Conservation (phyloP, 1,140 invertebrate species). For the Platyura marginata region DNA sequence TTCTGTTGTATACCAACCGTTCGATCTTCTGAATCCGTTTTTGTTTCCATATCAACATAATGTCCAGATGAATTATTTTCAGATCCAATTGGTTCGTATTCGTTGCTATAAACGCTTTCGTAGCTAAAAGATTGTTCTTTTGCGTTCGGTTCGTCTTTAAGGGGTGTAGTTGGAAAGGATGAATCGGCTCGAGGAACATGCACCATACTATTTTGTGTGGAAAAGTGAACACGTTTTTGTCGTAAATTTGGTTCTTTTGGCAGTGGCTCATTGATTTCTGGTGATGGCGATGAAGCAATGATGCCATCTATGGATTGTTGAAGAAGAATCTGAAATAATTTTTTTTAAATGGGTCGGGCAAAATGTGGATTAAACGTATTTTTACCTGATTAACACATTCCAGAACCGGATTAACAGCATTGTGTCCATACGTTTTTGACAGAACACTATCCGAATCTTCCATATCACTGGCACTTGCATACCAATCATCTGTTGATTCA, state of each 20-base stretch:
- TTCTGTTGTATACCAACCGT: too few species aligned
- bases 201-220: conserved; percentile 23
- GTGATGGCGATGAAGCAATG: conserved; percentile 5
- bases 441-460: conserved; percentile 31
- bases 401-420: conserved; percentile 41
- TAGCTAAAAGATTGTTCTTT: conserved; percentile 11
- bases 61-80: conserved; percentile 18
- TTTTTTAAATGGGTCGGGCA: too few species aligned
- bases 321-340: conserved; percentile 13
- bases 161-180: conserved; percentile 5
- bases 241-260: conserved; percentile 8
- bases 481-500: conserved; percentile 39
- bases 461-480: conserved; percentile 35
- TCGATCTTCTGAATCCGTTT: conserved; percentile 1
- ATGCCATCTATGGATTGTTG: conserved; percentile 21
- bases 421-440: conserved; percentile 19
- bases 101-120: conserved; percentile 31
- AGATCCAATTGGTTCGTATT: conserved; percentile 30
- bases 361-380: too few species aligned
- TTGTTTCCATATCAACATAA: conserved; percentile 28
- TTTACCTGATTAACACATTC: conserved; percentile 42
- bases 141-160: conserved; percentile 3
- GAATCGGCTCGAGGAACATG: conserved; percentile 16
- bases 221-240: conserved; percentile 24
- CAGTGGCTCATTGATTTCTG: conserved; percentile 6